Percentiles rank a stretch among this genome's conserved stretches.
These are phyloP conservation scores for Pithys albifrons DNA, from an alignment of 2,113 vertebrate species.

Conservation along the genomic window DNA sequence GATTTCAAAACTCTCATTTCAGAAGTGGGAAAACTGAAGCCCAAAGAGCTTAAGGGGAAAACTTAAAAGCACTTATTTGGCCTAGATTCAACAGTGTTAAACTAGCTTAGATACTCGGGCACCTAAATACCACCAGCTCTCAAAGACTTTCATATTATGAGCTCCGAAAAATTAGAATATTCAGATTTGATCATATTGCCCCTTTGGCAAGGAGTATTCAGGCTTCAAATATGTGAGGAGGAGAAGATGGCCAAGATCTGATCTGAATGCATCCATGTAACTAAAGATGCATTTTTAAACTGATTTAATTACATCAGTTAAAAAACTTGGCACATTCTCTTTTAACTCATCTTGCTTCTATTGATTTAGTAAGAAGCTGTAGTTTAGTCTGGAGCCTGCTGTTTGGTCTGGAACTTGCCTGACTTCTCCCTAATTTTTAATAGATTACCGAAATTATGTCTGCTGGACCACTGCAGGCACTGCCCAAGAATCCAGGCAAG, in stretches of 20 bases:
- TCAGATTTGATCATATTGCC: slow-evolving; percentile 63
- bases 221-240: slow-evolving; percentile 35
- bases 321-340: background rate
- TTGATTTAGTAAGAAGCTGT: slow-evolving; percentile 27
- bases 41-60: slow-evolving; percentile 63
- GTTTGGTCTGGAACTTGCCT: background rate
- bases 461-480: background rate
- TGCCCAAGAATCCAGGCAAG: background rate
- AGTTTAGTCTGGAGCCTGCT: background rate
- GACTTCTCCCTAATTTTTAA: background rate
- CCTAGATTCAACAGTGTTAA: slow-evolving; percentile 63
- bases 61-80: slow-evolving; percentile 70
- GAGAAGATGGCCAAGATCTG: slow-evolving; percentile 50
- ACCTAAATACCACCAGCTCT: slow-evolving; percentile 50
- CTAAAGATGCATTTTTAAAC: slow-evolving; percentile 57
- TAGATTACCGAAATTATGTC: background rate
- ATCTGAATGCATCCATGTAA: slow-evolving; percentile 26
- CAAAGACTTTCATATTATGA: slow-evolving; percentile 51
- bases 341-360: slow-evolving; percentile 20
- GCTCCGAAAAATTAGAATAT: slow-evolving; percentile 57
- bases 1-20: slow-evolving; percentile 67
- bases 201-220: slow-evolving; percentile 46
- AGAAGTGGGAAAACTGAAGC: slow-evolving; percentile 67
- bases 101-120: slow-evolving; percentile 38
- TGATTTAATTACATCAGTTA: slow-evolving; percentile 50